Evolutionary conservation across 2,888 invertebrate species (phyloP), one percentile per base, ranked within the genome.

Genomic region (Halictus ligatus): DNA sequence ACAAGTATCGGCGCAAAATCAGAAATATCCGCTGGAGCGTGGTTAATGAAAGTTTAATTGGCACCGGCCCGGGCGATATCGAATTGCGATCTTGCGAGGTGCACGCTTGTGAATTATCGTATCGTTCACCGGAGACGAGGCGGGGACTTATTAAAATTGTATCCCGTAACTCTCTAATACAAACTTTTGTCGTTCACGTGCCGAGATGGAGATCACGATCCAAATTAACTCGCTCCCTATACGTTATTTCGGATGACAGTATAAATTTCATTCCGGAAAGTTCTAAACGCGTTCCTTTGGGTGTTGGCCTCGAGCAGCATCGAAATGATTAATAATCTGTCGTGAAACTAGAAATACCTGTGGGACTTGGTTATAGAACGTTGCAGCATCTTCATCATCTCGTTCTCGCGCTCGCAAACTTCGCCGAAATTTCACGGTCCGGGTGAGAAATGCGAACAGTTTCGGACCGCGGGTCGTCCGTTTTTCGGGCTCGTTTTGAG

Each of bases 271-370:
- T 81, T 72, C 83, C 48, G 69, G 78, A 85, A 89, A 89, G 83
- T 89, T 89, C 88, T 76, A 83, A 84, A 80, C 75, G 76, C 74
- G 72, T 58, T 85, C 87, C 79, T 78, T 75, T 46, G 84, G 78
- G 86, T 81, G 79, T 80, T 58, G 77, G 85, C 84, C 81, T 67
- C 82, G 75, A 46, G 75, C 50, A 82, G 72, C 71, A 77, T 77
- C 79, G 82, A 88, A 90, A 90, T 91, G 91, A 91, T 91, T 91
- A 91, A 91, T 91, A 90, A 85, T 88, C 86, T 78, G 84, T 85
- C 88, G 88, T 75, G 88, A 87, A 88, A 82, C 83, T 79, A 60
- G 86, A 83, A 88, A 90, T 87, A 81, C 91, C 67, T 82, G 40
- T 25, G 79, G 76, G 89, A 89, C 77, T 84, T 67, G 88, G 88